phyloP scores from a whole-genome alignment of 2,113 vertebrate genomes.

The Siniperca chuatsi region DNA sequence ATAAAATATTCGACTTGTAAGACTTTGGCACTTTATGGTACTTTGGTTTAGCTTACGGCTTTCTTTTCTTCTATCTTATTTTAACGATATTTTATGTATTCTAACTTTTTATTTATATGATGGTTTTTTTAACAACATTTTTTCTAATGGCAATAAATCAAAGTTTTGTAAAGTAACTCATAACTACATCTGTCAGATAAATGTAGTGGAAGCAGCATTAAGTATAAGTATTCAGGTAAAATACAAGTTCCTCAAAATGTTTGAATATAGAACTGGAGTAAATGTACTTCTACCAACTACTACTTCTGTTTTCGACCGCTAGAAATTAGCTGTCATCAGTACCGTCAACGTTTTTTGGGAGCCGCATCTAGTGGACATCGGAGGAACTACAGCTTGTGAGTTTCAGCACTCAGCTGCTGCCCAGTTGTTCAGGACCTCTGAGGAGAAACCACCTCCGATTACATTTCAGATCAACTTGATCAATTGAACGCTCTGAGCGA shows the following conservation, averaged over 20 bases:
- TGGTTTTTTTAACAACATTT: too few relatives aligned
- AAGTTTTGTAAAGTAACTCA: too few relatives aligned
- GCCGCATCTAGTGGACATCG: background rate
- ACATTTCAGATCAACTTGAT: background rate
- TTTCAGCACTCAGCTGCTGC: too few relatives aligned
- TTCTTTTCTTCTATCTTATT: background rate
- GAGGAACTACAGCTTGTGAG: constrained; percentile 17
- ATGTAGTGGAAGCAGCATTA: background rate
- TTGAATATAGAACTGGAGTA: background rate
- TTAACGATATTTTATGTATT: background rate
- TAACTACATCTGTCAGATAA: too few relatives aligned
- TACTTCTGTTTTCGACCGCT: background rate
- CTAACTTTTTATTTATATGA: background rate
- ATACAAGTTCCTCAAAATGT: background rate
- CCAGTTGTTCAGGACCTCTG: background rate
- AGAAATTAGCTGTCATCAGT: background rate
- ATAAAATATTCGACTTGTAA: background rate
- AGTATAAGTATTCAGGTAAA: background rate
- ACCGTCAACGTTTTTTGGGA: background rate
- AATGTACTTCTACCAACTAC: background rate
- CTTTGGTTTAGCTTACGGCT: too few relatives aligned
- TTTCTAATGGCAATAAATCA: too few relatives aligned
- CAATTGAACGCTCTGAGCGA: background rate
- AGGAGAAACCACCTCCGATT: background rate
- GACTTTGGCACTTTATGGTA: too few relatives aligned